phyloP scores from a whole-genome alignment of 2,113 vertebrate genomes.

The Oreochromis niloticus region DNA sequence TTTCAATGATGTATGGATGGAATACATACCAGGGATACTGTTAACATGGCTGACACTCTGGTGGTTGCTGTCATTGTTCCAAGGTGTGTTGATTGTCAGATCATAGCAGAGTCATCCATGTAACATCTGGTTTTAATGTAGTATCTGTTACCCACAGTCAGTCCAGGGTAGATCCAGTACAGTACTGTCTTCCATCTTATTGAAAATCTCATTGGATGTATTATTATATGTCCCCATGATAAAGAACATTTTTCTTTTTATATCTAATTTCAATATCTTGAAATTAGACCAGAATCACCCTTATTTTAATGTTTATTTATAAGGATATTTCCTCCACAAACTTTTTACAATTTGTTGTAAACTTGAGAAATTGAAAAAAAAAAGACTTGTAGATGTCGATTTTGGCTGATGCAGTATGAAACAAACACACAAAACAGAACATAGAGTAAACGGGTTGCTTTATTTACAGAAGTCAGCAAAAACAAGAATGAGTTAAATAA shows the following conservation, averaged over 20 bases:
- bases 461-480: not conserved
- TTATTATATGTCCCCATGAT: not conserved
- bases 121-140: not conserved
- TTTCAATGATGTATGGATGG: not conserved
- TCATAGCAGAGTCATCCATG: not conserved
- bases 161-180: accelerated
- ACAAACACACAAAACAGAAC: not conserved
- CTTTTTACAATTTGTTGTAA: no score
- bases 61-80: not conserved
- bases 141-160: not conserved
- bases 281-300: not conserved
- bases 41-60: not conserved
- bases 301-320: no score
- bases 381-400: no score
- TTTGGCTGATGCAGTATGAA: no score
- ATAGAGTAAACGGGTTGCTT: accelerated
- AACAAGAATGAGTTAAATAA: not conserved
- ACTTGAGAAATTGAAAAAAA: no score
- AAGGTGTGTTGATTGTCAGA: not conserved
- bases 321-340: no score
- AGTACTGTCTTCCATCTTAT: accelerated
- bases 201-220: not conserved
- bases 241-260: not conserved
- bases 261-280: not conserved
- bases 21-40: not conserved